Base-by-base conservation (phyloP, 2,888 invertebrate genomes). In the Periphyllus acericola region DNA sequence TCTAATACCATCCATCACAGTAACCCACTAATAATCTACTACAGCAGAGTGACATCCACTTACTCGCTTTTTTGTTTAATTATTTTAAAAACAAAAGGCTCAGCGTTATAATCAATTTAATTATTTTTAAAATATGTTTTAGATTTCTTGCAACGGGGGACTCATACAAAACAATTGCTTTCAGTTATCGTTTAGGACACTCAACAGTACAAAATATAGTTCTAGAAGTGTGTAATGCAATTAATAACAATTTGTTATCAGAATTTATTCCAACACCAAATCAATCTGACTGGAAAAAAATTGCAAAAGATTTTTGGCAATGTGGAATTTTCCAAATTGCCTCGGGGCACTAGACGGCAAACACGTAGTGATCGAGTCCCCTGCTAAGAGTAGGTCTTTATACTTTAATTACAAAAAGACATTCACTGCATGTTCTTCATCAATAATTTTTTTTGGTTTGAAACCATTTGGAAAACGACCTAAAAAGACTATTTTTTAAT, bases 161-260 rank as follows among this genome's bases (percentile, higher is more conserved):
- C 25, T 40, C 25, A 74, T 74, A 74, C 74, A 74, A 74, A 74
- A 74, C 74, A 36, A 74, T 74, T 74, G 74, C 74, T 36, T 74
- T 72, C 34, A 72, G 72, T 72, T 72, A 72, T 72, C 72, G 36
- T 36, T 72, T 72, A 72, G 72, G 72, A 36, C 72, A 72, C 72
- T 72, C 72, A 36, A 72, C 34, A 72, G 72, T 72, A 72, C 72
- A 72, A 36, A 72, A 21, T 72, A 72, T 72, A 36, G 36, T 72
- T 36, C 8, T 72, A 72, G 36, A 72, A 8, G 72, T 72, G 21
- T 72, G 72, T 72, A 72, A 36, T 72, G 72, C 72, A 34, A 72
- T 72, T 72, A 72, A 72, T 25, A 72, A 72, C 19, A 72, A 72
- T 25, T 72, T 72, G 36, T 36, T 36, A 72, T 36, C 36, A 36